Conservation (phyloP, 2,797 vertebrate species). For the Amblyraja radiata region DNA sequence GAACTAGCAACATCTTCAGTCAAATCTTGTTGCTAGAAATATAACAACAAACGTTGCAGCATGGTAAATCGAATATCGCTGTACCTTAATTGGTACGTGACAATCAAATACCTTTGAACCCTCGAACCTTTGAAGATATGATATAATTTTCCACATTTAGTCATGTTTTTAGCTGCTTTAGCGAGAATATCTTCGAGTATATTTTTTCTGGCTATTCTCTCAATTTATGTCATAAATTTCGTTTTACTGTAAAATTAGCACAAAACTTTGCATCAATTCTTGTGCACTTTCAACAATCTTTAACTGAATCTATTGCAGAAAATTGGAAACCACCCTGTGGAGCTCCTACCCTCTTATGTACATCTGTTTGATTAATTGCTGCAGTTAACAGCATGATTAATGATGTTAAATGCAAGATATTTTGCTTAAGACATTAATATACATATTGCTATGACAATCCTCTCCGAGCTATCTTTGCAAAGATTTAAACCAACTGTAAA, state of each 20-base stretch:
- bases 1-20: not conserved
- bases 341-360: not conserved
- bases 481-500: conserved; percentile 11
- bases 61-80: not conserved
- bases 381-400: not conserved
- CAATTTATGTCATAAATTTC: not conserved
- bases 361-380: not conserved
- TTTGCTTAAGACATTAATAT: not conserved
- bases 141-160: not conserved
- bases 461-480: not conserved
- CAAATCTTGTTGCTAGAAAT: not conserved
- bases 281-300: not conserved
- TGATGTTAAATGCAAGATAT: not conserved
- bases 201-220: not conserved
- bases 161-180: not conserved
- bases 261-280: not conserved
- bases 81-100: too few relatives aligned
- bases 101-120: too few relatives aligned
- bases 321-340: not conserved
- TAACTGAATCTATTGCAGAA: not conserved
- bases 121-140: not conserved
- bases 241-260: not conserved
- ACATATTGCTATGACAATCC: not conserved
- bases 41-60: not conserved
- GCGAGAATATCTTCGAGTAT: not conserved